A percentile compares a stretch with the other conserved stretches of the same genome.
These are phyloP conservation scores for Lampropteryx suffumata DNA, from an alignment of 2,888 invertebrate species.

Conservation along the genomic window DNA sequence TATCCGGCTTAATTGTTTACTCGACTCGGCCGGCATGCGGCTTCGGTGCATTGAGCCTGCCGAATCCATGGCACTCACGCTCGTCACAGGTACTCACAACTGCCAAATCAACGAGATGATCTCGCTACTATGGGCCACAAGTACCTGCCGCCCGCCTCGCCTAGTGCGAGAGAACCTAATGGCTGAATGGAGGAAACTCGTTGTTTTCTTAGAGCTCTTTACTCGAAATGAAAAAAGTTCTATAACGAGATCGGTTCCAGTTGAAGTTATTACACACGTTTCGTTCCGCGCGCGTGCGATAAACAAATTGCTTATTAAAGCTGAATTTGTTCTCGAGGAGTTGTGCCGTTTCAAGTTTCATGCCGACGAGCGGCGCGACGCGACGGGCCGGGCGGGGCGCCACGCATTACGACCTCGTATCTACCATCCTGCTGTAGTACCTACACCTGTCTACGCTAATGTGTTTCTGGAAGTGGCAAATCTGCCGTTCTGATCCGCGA, in stretches of 20 bases:
- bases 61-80: not conserved
- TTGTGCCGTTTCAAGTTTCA: constrained; percentile 1
- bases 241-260: constrained; percentile 12
- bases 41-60: too few species aligned
- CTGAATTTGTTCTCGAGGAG: constrained; percentile 13
- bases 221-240: constrained; percentile 18
- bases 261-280: constrained; percentile 14
- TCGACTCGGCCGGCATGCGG: not conserved
- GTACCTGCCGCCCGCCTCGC: too few species aligned
- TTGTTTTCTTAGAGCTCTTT: not conserved
- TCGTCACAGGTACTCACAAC: not conserved
- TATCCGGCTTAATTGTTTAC: not conserved
- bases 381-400: not conserved
- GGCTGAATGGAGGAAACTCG: not conserved
- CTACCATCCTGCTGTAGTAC: too few species aligned
- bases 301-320: constrained; percentile 27
- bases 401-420: too few species aligned
- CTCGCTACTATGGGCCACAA: not conserved
- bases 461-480: constrained; percentile 2
- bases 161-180: not conserved
- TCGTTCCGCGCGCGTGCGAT: constrained; percentile 13
- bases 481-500: not conserved
- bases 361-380: not conserved
- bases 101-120: not conserved
- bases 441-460: too few species aligned